Evolutionary conservation across 2,888 invertebrate species (phyloP), one percentile per base, ranked within the genome.

Genomic region (Temnothorax rugatulus): DNA sequence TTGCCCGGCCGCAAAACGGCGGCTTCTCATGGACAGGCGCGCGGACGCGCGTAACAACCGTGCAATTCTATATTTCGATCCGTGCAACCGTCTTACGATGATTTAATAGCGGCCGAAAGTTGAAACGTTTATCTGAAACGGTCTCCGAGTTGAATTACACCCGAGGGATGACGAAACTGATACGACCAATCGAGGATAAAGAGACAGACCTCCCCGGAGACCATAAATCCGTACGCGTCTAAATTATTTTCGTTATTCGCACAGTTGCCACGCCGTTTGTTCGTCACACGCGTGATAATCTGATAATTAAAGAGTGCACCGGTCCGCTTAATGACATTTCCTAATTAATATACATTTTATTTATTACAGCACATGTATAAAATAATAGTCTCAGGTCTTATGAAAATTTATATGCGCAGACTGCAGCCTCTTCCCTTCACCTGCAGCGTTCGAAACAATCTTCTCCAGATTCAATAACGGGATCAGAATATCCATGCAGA

Each of bases 81-180:
- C 68, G 85, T 74, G 84, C 79, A 74, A 82, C 82, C 86, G 85
- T 87, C 89, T 89, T 89, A 76, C 85, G 84, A 89, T 89, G 89
- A 89, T 88, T 88, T 89, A 89, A 89, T 86, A 74, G 84, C 83
- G 82, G 25, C n/a, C 52, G 81, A 84, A 59, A 79, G 44, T 64
- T 54, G 68, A 64, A 66, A 18, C 77, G 85, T 83, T 82, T 85
- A 82, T 83, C 82, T 54, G 69, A 82, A 68, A 86, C 66, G 76
- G 83, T 75, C 57, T 21, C 38, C 34, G 29, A 50, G 52, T 68
- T 76, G 88, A 84, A 88, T 86, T 84, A 84, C 68, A 73, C 83
- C 54, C 77, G 69, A 18, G 57, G 68, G 50, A 66, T 66, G 71
- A 52, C 57, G 38, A 41, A 52, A 21, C 52, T 81, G 79, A 69